Base-by-base conservation (phyloP, 30 jellyfish, hydroid and myxozoan genomes). In the Turritopsis dohrnii region DNA sequence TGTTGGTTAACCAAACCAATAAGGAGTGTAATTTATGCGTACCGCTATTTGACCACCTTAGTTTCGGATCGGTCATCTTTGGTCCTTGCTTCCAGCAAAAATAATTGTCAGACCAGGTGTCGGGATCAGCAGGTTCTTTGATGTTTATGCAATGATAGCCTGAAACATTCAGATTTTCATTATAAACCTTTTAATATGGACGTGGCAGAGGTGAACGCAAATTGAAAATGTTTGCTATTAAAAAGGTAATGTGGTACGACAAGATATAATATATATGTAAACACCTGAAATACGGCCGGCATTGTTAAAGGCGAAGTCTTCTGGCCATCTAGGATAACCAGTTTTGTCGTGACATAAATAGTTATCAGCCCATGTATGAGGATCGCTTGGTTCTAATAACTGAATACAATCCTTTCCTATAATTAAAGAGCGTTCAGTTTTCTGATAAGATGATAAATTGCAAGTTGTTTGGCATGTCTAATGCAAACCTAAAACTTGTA, bases 21-120 rank as follows among this genome's bases (percentile, higher is more conserved):
- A 41, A 5, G 13, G 9, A 41, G 5, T 41, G 60, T 41, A 54
- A 22, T 3, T 69, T 69, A 16, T n/a, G 18, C 96, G 27, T 84
- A 89, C 96, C 96, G 29, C 72, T 73, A 80, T 84, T 87, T 4
- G 94, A 84, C 96, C 96, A 89, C 29, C 79, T 85, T 60, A 89
- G 79, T 31, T 84, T 76, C 24, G 96, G 96, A 18, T 69, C 77
- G 0, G 31, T 69, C 30, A 23, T 69, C 30, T 27, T 27, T 0
- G 77, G 8, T 23, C 77, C 22, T 1, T 27, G 28, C 22, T 69
- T 69, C 77, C 84, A 88, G 71, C 96, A 88, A 29, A 88, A 87
- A 72, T 71, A 88, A 54, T 88, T 88, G 75, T 88, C 96, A 29
- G 65, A 27, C 96, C 96, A 88, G 0, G 77, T 69, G 77, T 69